Percentiles rank a stretch among this genome's conserved stretches.
Evolutionary conservation across 2,888 invertebrate species (phyloP).

Genomic region (Clepsis dumicolana): DNA sequence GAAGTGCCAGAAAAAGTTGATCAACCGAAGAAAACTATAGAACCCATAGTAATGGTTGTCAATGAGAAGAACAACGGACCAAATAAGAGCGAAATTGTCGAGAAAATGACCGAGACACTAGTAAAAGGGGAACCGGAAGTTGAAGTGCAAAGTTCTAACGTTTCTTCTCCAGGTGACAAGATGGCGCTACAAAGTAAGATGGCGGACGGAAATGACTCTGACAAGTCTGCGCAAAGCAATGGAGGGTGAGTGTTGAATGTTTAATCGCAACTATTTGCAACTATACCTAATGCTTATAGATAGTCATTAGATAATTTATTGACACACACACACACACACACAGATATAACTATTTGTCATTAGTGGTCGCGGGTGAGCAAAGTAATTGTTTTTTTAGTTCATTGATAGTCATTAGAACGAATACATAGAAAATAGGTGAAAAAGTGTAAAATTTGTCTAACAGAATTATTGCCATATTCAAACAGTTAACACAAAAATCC

Average conservation of each 20-base stretch:
- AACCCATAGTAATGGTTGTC: slow-evolving; percentile 76
- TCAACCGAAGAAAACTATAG: slow-evolving; percentile 60
- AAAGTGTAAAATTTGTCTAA: no score
- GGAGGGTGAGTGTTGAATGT: slow-evolving; percentile 71
- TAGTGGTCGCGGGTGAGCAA: no score
- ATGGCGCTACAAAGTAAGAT: slow-evolving; percentile 61
- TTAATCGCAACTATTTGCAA: neutral
- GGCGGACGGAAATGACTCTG: slow-evolving; percentile 69
- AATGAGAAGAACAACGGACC: slow-evolving; percentile 70
- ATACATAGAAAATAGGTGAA: no score
- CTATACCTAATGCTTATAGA: no score
- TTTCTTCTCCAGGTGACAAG: slow-evolving; percentile 72
- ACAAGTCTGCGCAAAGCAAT: slow-evolving; percentile 75
- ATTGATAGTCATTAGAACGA: no score
- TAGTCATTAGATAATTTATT: no score
- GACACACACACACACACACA: no score
- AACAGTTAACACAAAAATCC: no score
- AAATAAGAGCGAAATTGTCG: slow-evolving; percentile 55
- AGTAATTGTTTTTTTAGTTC: no score
- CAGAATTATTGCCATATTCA: no score
- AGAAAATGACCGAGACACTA: slow-evolving; percentile 75
- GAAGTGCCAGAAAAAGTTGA: slow-evolving; percentile 55
- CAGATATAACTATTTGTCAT: no score
- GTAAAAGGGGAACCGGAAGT: slow-evolving; percentile 87
- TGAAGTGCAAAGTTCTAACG: slow-evolving; percentile 87